Evolutionary conservation across 2,797 vertebrate species (phyloP).

Genomic region (Helarctos malayanus): DNA sequence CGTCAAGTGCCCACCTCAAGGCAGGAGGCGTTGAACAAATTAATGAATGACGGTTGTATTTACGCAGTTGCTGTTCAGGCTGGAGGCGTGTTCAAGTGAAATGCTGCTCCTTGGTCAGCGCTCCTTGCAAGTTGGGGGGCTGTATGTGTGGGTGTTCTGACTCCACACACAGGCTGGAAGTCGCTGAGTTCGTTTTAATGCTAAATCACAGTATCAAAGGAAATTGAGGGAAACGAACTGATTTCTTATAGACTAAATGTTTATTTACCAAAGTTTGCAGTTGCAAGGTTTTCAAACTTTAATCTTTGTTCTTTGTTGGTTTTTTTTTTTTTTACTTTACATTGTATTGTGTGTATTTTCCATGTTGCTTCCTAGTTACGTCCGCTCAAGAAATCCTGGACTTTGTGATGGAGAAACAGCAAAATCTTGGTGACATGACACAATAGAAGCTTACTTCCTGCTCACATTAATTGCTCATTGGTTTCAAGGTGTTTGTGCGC

Average conservation of each 20-base stretch:
- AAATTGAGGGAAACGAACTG: not conserved
- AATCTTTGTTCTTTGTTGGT: not conserved
- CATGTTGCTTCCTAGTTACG: not conserved
- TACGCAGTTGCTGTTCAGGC: not conserved
- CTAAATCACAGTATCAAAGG: not conserved
- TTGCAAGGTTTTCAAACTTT: not conserved
- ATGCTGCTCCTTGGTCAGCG: not conserved
- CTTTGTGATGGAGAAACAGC: not conserved
- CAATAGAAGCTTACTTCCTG: not conserved
- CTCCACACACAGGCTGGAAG: not conserved
- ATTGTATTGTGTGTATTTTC: not conserved
- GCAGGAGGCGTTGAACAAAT: not conserved
- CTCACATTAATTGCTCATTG: not conserved
- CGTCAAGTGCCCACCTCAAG: not conserved
- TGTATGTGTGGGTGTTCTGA: not conserved
- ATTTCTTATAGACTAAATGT: not conserved
- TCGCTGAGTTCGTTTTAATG: not conserved
- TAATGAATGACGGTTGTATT: not conserved
- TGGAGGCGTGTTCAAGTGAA: not conserved
- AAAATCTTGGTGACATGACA: not conserved
- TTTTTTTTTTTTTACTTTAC: not conserved
- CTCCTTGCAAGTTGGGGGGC: not conserved
- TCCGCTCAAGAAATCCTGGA: not conserved
- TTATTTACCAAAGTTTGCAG: not conserved
- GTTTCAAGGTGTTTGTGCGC: fast-evolving